A percentile compares a stretch with the other conserved stretches of the same genome.
Evolutionary conservation across 2,888 invertebrate genomes (phyloP).

Genomic region (Coelinius sp.): DNA sequence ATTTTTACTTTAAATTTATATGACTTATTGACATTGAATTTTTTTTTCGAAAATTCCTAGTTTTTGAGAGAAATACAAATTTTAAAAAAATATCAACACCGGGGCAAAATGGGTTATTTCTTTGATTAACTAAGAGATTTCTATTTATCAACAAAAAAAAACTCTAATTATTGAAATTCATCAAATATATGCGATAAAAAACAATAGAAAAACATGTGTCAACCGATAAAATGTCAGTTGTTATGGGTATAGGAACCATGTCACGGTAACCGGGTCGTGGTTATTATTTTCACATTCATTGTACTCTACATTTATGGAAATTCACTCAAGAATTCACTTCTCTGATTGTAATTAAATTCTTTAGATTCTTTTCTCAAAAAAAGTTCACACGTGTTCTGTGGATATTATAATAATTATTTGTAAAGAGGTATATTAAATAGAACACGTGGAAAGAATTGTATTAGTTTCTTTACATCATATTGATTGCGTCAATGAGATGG

Average conservation of each 20-base stretch:
- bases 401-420: neutral
- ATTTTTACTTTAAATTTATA: too few species aligned
- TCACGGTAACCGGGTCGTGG: conserved; percentile 47
- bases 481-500: neutral
- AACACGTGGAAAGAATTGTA: neutral
- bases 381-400: neutral
- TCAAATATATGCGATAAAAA: conserved; percentile 15
- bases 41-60: too few species aligned
- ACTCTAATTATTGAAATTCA: neutral
- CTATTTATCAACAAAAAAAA: too few species aligned
- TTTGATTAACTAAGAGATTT: too few species aligned
- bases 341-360: neutral
- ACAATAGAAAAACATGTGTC: neutral
- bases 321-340: neutral
- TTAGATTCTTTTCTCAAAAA: neutral
- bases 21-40: too few species aligned
- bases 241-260: conserved; percentile 36
- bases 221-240: conserved; percentile 9
- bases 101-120: too few species aligned
- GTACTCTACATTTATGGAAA: neutral
- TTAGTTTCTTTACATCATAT: neutral
- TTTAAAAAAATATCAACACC: too few species aligned
- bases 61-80: too few species aligned
- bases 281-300: conserved; percentile 22
- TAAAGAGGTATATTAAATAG: neutral